Base-by-base conservation (phyloP, 1,140 invertebrate species). In the Eriocheir sinensis region DNA sequence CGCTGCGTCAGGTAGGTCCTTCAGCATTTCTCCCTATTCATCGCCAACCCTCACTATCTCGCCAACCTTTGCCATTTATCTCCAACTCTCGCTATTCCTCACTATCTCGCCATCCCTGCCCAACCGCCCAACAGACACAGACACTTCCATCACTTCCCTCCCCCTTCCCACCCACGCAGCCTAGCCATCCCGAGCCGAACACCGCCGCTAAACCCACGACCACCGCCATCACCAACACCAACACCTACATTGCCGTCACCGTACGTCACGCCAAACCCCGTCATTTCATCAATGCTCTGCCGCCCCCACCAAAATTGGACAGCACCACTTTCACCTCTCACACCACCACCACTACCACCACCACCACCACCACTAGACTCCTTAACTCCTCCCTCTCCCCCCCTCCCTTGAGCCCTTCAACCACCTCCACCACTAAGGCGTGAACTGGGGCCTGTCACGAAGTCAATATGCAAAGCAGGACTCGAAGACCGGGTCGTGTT, bases 401-500 rank as follows among this genome's bases (percentile, higher is more conserved):
- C 0, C 60, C 48, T n/a, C 60, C 60, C 60, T 2, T 0, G 27
- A 72, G 21, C 6, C 27, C 60, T n/a, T n/a, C 60, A 72, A 72
- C 60, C 60, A 72, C 88, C n/a, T 8, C 41, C 85, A 41, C 4
- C 85, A 41, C 85, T 40, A 44, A 40, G 48, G 72, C 48, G 89
- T 90, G 89, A 90, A 30, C 89, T 90, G 48, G 89, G 89, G 72
- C 89, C 32, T 48, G 89, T 90, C 89, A 90, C 89, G 89, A 90
- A 90, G 89, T 40, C 38, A 41, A 90, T 90, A 90, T 90, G 89
- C 89, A 72, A 90, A 90, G 48, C 48, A 90, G 89, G 48, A 21
- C 48, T 48, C 32, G 6, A 41, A 41, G 81, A 41, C 9, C 34
- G 81, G 38, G 34, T 41, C 8, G 81, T 38, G 3, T n/a, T 85